A percentile compares a stretch with the other conserved stretches of the same genome.
phyloP scores from a whole-genome alignment of 2,888 invertebrate species.

The Drosophila anomelani region DNA sequence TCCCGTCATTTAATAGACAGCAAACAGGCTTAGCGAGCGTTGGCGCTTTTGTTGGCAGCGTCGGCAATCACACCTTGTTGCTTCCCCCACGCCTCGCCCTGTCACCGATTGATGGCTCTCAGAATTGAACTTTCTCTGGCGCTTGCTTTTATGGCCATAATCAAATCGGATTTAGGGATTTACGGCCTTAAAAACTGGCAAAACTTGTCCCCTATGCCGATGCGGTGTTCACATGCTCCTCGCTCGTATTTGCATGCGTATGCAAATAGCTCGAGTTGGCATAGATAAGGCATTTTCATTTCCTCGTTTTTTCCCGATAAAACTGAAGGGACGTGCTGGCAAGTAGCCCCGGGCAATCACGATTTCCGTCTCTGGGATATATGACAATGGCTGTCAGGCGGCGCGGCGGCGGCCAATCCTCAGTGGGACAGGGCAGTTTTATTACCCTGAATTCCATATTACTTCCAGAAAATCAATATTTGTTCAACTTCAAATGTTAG shows the following conservation, averaged over 20 bases:
- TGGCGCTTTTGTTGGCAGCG: slow-evolving; percentile 15
- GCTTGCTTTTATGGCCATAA: slow-evolving; percentile 29
- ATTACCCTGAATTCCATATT: slow-evolving; percentile 42
- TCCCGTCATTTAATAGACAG: slow-evolving; percentile 39
- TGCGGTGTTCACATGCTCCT: slow-evolving; percentile 12
- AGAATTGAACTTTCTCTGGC: slow-evolving; percentile 21
- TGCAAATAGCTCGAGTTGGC: slow-evolving; percentile 35
- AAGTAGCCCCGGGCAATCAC: slow-evolving; percentile 61
- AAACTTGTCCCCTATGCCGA: slow-evolving; percentile 13
- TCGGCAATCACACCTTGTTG: slow-evolving; percentile 39
- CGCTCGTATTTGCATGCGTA: slow-evolving; percentile 25
- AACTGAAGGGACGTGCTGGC: slow-evolving; percentile 41
- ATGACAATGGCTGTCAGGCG: slow-evolving; percentile 39
- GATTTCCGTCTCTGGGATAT: slow-evolving; percentile 54
- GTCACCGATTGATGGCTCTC: slow-evolving; percentile 5
- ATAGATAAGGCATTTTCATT: slow-evolving; percentile 39
- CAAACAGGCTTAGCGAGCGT: slow-evolving; percentile 34
- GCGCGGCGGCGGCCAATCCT: slow-evolving; percentile 18
- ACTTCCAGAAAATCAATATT: slow-evolving; percentile 46
- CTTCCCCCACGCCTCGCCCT: background rate
- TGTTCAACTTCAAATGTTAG: slow-evolving; percentile 56
- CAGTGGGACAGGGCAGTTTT: slow-evolving; percentile 59
- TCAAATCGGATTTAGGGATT: slow-evolving; percentile 35
- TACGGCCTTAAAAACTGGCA: slow-evolving; percentile 21
- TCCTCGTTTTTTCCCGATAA: slow-evolving; percentile 50